Percentiles rank a stretch among this genome's conserved stretches.
Evolutionary conservation across 2,888 invertebrate species (phyloP).

Genomic region (Melipona bicolor): DNA sequence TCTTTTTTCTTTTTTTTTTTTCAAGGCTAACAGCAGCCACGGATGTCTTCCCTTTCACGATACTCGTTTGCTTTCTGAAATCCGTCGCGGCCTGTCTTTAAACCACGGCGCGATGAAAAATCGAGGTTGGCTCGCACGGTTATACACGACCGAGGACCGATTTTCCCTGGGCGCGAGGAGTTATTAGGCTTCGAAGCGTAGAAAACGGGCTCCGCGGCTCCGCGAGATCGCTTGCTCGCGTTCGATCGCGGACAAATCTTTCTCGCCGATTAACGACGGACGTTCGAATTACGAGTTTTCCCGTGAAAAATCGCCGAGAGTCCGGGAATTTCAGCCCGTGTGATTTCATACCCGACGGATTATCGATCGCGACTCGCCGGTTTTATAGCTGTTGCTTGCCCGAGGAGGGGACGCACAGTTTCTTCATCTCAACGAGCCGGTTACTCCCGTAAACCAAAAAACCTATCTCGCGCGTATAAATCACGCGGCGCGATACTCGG

Average conservation of each 20-base stretch:
- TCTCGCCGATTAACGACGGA: constrained; percentile 27
- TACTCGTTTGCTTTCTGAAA: constrained; percentile 13
- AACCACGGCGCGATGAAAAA: constrained; percentile 16
- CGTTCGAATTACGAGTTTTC: background rate
- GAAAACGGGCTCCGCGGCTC: constrained; percentile 5
- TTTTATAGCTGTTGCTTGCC: background rate
- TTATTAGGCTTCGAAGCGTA: too few relatives aligned
- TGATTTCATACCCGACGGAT: background rate
- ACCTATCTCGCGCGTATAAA: background rate
- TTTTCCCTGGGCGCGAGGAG: constrained; percentile 2
- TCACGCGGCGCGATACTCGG: background rate
- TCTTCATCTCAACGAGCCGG: background rate
- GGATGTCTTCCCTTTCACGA: constrained; percentile 24
- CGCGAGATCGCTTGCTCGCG: background rate
- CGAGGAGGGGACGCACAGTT: background rate
- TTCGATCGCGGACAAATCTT: constrained; percentile 5
- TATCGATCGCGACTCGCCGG: constrained; percentile 12
- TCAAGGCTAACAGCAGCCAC: constrained; percentile 11
- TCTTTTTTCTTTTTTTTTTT: background rate
- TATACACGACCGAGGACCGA: constrained; percentile 4
- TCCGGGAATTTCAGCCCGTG: background rate
- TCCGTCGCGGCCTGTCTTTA: constrained; percentile 4
- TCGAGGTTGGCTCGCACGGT: constrained; percentile 6
- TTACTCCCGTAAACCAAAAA: background rate
- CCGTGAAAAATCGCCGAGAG: constrained; percentile 5